Evolutionary conservation across 92 coral and sea anemone genomes (phyloP), one percentile per base, ranked within the genome.

Genomic region (Paragorgia papillata): DNA sequence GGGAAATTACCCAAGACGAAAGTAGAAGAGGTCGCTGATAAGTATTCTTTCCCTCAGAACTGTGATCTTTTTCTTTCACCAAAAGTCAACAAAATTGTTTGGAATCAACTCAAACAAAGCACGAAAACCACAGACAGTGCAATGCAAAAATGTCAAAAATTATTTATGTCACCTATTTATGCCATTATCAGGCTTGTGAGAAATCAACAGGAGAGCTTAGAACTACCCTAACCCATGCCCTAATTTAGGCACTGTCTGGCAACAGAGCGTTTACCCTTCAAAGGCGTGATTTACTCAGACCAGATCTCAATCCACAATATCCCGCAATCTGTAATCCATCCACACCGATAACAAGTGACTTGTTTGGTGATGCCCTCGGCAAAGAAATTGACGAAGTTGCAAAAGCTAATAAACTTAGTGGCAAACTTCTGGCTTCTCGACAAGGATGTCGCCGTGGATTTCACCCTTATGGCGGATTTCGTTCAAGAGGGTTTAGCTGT

Each of bases 301-400:
- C 88, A n/a, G 84, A 84, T 14, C 60, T 84, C 31, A 78, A 77
- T 43, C 19, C 74, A 5, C 83, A 84, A 57, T 78, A 66, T 32
- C n/a, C 69, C 21, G 19, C 87, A 33, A 46, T 83, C n/a, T 76
- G 87, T 48, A 67, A 61, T 59, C 62, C 83, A 6, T 27, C 88
- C 19, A 79, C 84, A 69, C 73, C 88, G 50, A 64, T 76, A 33
- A 76, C 87, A 15, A 62, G 49, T 34, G 83, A 76, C 43, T 62
- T 76, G 30, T 83, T 83, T 77, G 83, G 87, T 10, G 87, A 76
- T 60, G 87, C 65, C 82, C 26, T 76, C 54, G 30, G 83, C 39
- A 83, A 83, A 41, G 76, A 83, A 21, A 83, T 77, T 43, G 80
- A 83, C 41, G 62, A 77, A 20, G 74, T 46, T 19, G 55, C 81